Conservation (phyloP, 2,888 invertebrate species). For the Empis stercorea region DNA sequence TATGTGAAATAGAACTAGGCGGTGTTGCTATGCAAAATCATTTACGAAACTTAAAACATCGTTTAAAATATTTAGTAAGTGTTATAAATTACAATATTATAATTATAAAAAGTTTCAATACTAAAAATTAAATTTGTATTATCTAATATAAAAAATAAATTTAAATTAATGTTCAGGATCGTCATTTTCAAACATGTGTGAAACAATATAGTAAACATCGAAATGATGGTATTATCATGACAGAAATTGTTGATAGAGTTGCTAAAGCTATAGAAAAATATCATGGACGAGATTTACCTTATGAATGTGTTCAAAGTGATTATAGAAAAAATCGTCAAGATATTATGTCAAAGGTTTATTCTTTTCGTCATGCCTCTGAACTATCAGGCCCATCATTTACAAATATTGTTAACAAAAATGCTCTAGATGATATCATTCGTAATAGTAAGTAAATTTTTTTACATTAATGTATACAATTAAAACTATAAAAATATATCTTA, state of each 20-base stretch:
- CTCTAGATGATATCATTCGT: slow-evolving; percentile 24
- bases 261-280: slow-evolving; percentile 60
- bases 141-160: too few relatives aligned
- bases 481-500: too few relatives aligned
- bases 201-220: slow-evolving; percentile 47
- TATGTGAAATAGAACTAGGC: slow-evolving; percentile 65
- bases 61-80: slow-evolving; percentile 53
- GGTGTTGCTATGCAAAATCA: slow-evolving; percentile 66
- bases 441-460: slow-evolving; percentile 11
- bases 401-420: slow-evolving; percentile 37
- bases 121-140: too few relatives aligned
- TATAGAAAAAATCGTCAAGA: slow-evolving; percentile 49
- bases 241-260: slow-evolving; percentile 40
- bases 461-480: background rate
- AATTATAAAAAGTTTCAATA: too few relatives aligned
- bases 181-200: slow-evolving; percentile 43
- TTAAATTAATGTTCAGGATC: too few relatives aligned
- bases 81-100: background rate
- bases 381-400: slow-evolving; percentile 43
- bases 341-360: slow-evolving; percentile 50
- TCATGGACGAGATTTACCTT: slow-evolving; percentile 56
- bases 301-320: slow-evolving; percentile 51
- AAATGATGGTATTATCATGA: slow-evolving; percentile 40
- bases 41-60: slow-evolving; percentile 63
- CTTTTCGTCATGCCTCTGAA: slow-evolving; percentile 55